Conservation (phyloP, 2,113 vertebrate genomes). For the Oncorhynchus gorbuscha region DNA sequence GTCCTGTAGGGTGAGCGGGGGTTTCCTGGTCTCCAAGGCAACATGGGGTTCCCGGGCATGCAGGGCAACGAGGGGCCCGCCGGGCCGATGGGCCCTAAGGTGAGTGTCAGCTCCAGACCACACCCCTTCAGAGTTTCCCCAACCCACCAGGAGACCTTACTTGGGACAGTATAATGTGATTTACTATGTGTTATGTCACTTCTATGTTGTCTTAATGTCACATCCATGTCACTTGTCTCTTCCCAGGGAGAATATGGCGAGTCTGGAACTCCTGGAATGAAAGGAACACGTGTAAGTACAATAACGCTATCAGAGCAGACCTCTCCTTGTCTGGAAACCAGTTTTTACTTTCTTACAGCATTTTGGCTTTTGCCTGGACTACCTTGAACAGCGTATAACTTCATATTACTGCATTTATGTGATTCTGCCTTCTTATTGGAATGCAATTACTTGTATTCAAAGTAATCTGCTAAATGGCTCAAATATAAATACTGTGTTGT, state of each 20-base stretch:
- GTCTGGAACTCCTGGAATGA: constrained; percentile 82
- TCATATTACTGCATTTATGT: too few species aligned
- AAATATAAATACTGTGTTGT: background rate
- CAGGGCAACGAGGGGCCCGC: constrained; percentile 90
- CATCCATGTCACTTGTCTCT: constrained; percentile 24
- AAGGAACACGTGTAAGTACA: constrained; percentile 89
- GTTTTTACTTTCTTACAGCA: background rate
- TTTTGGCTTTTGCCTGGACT: background rate
- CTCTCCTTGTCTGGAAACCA: background rate
- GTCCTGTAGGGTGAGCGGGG: constrained; percentile 85
- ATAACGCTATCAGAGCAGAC: background rate
- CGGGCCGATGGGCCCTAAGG: constrained; percentile 87
- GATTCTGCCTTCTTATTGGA: background rate
- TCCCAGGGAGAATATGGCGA: constrained; percentile 86
- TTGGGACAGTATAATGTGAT: background rate
- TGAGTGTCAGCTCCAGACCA: constrained; percentile 47
- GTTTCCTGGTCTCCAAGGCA: constrained; percentile 86
- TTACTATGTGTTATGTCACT: background rate
- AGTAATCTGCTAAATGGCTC: background rate
- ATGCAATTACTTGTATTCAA: background rate
- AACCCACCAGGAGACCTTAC: background rate
- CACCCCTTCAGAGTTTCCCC: background rate
- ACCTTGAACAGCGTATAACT: background rate
- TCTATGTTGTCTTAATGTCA: background rate
- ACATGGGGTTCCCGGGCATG: constrained; percentile 94